Base-by-base conservation (phyloP, 2,113 vertebrate species). In the Pseudonaja textilis region DNA sequence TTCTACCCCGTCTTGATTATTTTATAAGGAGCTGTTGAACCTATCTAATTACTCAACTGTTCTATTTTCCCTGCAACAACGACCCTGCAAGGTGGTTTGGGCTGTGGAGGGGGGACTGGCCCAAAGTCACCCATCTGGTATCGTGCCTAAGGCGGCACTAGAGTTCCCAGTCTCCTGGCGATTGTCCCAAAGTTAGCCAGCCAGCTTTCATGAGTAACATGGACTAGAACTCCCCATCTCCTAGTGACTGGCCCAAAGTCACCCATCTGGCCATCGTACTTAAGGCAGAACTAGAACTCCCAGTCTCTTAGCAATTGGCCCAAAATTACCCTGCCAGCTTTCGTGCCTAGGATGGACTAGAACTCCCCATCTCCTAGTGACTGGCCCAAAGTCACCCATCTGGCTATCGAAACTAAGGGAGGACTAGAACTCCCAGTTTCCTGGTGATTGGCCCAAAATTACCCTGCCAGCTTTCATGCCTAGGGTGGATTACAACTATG, bases 261-360 rank as follows among this genome's bases (percentile, higher is more conserved):
- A 26, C 25, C 57, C 9, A 26, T 2, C 59, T 9, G 7, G 3
- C 25, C 10, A 3, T 11, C 3, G 11, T 0, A 1, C 3, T 1
- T 64, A 14, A 5, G 26, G 61, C 3, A 5, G 57, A 6, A 25
- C 57, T 59, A 61, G 25, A 11, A 61, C 25, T 61, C 59, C 1
- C 59, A 1, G 7, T 9, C 23, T 59, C 57, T 7, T 59, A 0
- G 22, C 1, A 5, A 57, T 23, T 7, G 56, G 5, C 20, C 56
- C 22, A 57, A 57, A 57, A 20, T 8, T 14, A 57, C 0, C 20
- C 56, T 23, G 20, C 5, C 22, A 59, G 57, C 57, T 59, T 2
- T 59, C 3, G 25, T 26, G 23, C 0, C 23, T 59, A 59, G 9
- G 5, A 3, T 20, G 55, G 5, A 56, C 55, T 56, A 2, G 8